Percentiles rank a stretch among this genome's conserved stretches.
These are phyloP conservation scores for Rhyacophila brunnea DNA, from an alignment of 1,140 invertebrate species.

Conservation along the genomic window DNA sequence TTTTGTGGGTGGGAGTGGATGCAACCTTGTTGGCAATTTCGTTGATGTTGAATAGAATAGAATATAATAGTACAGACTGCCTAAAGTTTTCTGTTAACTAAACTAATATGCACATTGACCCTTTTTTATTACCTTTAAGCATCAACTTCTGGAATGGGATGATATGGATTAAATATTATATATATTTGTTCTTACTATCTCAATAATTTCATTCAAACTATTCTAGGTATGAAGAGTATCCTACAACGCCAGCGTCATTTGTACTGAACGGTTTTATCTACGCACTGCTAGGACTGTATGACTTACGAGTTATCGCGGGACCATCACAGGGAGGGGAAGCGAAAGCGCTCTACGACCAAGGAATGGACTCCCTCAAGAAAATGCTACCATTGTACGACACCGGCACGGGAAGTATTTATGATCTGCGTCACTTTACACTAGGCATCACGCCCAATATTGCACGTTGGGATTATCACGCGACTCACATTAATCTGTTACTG, in stretches of 20 bases:
- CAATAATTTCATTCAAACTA: too few species aligned
- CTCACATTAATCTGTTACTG: constrained; percentile 95
- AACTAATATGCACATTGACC: too few species aligned
- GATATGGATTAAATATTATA: too few species aligned
- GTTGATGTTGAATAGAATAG: too few species aligned
- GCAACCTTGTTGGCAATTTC: too few species aligned
- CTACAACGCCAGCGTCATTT: constrained; percentile 90
- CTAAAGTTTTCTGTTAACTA: too few species aligned
- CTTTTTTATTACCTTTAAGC: too few species aligned
- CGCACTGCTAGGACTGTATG: constrained; percentile 93
- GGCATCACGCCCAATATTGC: constrained; percentile 89
- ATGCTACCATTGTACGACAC: constrained; percentile 93
- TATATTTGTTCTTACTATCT: too few species aligned
- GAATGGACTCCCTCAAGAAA: constrained; percentile 84
- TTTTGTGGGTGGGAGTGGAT: too few species aligned
- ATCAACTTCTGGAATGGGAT: too few species aligned
- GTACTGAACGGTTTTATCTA: constrained; percentile 99
- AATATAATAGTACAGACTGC: too few species aligned
- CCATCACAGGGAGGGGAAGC: constrained; percentile 64
- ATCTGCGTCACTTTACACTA: constrained; percentile 89
- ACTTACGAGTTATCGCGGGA: constrained; percentile 71
- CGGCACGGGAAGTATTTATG: constrained; percentile 95
- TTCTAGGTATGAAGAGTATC: constrained; percentile 96
- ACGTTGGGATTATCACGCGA: constrained; percentile 97
- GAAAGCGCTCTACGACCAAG: constrained; percentile 76